A percentile compares a stretch with the other conserved stretches of the same genome.
phyloP scores from a whole-genome alignment of 1,140 invertebrate species.

The Polypedilum vanderplanki region DNA sequence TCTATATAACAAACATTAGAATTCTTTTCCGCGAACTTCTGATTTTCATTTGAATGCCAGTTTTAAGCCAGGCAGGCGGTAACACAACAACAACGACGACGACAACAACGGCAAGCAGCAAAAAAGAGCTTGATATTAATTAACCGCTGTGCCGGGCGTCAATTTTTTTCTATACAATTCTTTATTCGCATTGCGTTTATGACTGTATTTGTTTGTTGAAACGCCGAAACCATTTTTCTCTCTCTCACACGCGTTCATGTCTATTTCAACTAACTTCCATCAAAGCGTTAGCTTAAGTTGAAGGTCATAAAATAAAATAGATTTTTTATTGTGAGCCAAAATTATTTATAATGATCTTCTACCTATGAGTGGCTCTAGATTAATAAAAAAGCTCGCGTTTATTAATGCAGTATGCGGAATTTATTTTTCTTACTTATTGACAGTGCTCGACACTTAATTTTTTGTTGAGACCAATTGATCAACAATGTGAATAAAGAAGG shows the following conservation, averaged over 20 bases:
- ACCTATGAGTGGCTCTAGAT: no score
- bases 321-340: conserved; percentile 1
- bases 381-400: no score
- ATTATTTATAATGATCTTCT: neutral
- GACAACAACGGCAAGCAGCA: neutral
- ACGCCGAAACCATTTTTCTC: neutral
- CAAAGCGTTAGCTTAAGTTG: neutral
- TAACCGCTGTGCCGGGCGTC: conserved; percentile 8
- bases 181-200: conserved; percentile 5
- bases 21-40: neutral
- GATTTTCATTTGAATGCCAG: neutral
- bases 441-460: no score
- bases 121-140: neutral
- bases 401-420: no score
- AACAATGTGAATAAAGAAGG: neutral
- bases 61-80: neutral
- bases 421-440: no score
- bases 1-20: no score
- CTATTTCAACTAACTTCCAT: neutral
- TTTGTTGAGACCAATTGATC: no score
- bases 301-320: neutral
- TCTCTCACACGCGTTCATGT: neutral
- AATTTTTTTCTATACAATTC: neutral
- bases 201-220: conserved; percentile 9
- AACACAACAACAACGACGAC: no score